phyloP scores from a whole-genome alignment of 2,113 vertebrate species.

The Rhinoptilus africanus region DNA sequence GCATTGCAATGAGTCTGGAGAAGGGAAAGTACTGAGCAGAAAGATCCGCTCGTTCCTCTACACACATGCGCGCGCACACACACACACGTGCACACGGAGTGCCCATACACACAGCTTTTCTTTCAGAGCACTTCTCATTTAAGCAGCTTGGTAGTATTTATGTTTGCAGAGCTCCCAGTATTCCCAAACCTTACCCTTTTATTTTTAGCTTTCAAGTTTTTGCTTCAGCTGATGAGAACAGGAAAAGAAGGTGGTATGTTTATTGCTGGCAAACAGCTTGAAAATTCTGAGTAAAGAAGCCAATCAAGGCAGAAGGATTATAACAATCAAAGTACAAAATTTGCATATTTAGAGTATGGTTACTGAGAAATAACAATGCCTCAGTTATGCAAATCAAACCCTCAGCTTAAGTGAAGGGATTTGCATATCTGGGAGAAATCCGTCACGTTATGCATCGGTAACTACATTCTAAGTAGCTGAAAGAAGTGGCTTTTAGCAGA shows the following conservation, averaged over 20 bases:
- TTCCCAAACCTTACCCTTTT: neutral
- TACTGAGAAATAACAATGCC: slow-evolving; percentile 53
- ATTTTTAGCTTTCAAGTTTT: slow-evolving; percentile 11
- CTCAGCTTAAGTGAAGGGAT: neutral
- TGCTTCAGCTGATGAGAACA: slow-evolving; percentile 1
- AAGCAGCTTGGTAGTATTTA: neutral
- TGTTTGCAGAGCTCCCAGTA: neutral
- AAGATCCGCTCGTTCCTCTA: neutral
- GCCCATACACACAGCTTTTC: neutral
- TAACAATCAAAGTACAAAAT: slow-evolving; percentile 45
- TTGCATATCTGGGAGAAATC: slow-evolving; percentile 49
- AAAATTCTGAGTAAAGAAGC: slow-evolving; percentile 33
- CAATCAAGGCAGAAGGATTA: slow-evolving; percentile 34
- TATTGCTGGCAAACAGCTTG: slow-evolving; percentile 15
- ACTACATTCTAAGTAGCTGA: slow-evolving; percentile 18
- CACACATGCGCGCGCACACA: rapidly evolving
- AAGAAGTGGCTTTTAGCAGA: neutral
- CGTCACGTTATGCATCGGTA: neutral
- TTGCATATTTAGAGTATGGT: slow-evolving; percentile 48
- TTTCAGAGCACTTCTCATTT: neutral
- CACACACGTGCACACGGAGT: neutral
- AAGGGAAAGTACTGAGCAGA: neutral
- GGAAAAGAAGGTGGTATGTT: neutral
- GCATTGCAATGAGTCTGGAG: neutral
- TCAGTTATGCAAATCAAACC: slow-evolving; percentile 23